Evolutionary conservation across 2,113 vertebrate genomes (phyloP), one percentile per base, ranked within the genome.

Genomic region (Cheirogaleus medius): DNA sequence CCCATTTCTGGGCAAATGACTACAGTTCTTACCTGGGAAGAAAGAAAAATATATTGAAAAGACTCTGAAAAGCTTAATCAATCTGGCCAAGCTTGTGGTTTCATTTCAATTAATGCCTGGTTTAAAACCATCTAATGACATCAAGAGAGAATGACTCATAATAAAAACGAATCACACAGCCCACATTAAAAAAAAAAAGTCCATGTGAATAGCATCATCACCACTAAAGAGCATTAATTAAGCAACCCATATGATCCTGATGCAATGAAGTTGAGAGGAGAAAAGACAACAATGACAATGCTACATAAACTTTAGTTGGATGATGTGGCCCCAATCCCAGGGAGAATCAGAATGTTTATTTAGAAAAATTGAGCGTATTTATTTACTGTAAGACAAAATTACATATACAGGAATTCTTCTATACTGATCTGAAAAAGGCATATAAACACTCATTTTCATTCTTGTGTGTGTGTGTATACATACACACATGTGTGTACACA

Each of bases 41-140:
- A 98, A 98, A 97, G 93, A 96, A 96, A 97, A 96, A 83, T 87
- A 97, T 98, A 98, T 98, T 94, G 97, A 90, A 77, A 90, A 78
- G 80, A 90, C 73, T 98, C 96, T 97, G 93, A 97, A 98, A 98
- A 97, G 86, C 81, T 64, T 93, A 95, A 98, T 98, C 97, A 98
- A 97, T 95, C 96, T 87, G 54, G 97, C 86, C 42, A 97, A 89
- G 77, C 87, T 69, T 97, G 84, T 92, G 97, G 90, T 93, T 97
- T 98, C 87, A 97, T 96, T 98, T 96, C 96, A 97, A 96, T 97
- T 97, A 97, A 91, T 96, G 91, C 63, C 77, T 91, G 82, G 83
- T 90, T 95, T 95, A 91, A 97, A 96, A 97, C 66, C 95, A 44
- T 90, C 58, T 76, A 93, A 95, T 94, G 93, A 95, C 93, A 97